Evolutionary conservation across 92 coral and sea anemone species (phyloP).

Genomic region (Phymanthus crucifer): DNA sequence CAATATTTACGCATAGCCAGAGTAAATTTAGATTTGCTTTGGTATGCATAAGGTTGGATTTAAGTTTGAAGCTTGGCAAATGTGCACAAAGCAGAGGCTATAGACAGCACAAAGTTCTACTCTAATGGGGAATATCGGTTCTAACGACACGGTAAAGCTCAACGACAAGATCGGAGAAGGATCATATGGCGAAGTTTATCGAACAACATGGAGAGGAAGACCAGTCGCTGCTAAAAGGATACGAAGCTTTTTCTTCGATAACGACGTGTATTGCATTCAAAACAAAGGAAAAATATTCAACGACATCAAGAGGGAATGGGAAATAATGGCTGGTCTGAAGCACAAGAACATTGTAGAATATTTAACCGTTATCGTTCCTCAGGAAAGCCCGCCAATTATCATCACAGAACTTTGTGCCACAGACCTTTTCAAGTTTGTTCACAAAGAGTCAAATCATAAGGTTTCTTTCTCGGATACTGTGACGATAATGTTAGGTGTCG

Average conservation of each 20-base stretch:
- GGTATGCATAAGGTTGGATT: no score
- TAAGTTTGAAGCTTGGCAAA: not conserved
- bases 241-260: slow-evolving; percentile 61
- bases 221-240: slow-evolving; percentile 75
- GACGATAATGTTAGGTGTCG: slow-evolving; percentile 72
- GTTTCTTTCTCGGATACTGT: slow-evolving; percentile 63
- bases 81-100: not conserved
- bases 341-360: slow-evolving; percentile 78
- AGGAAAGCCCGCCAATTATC: slow-evolving; percentile 67
- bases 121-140: slow-evolving; percentile 64
- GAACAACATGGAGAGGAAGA: slow-evolving; percentile 65
- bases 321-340: slow-evolving; percentile 46
- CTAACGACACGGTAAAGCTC: slow-evolving; percentile 57
- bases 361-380: slow-evolving; percentile 63
- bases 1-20: not conserved
- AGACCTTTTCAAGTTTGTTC: slow-evolving; percentile 63
- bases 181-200: slow-evolving; percentile 72
- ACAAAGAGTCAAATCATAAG: slow-evolving; percentile 37
- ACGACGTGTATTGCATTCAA: slow-evolving; percentile 8
- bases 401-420: slow-evolving; percentile 66
- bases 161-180: slow-evolving; percentile 72
- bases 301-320: slow-evolving; percentile 70
- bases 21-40: not conserved
- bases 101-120: not conserved
- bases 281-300: slow-evolving; percentile 50